These are phyloP conservation scores for Xestia sexstrigata DNA, from an alignment of 2,888 invertebrate genomes.

Conservation along the genomic window DNA sequence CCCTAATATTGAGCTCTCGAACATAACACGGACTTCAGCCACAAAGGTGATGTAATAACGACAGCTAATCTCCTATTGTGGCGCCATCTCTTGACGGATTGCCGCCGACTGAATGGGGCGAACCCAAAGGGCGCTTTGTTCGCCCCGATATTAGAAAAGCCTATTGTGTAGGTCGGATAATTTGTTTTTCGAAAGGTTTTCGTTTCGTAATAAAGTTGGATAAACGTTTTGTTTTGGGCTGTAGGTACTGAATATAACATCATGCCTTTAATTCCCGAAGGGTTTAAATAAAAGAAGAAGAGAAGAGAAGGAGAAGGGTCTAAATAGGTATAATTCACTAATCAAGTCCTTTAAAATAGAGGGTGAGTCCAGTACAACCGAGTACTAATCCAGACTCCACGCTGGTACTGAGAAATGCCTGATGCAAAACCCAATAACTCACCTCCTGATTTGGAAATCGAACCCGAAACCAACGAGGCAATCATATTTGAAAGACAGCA, in stretches of 20 bases:
- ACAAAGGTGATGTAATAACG: constrained; percentile 90
- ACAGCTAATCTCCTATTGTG: constrained; percentile 88
- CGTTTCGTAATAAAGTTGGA: constrained; percentile 66
- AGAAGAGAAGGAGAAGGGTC: too few relatives aligned
- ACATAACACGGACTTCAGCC: constrained; percentile 83
- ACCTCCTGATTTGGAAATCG: not conserved
- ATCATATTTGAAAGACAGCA: not conserved
- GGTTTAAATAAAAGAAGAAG: too few relatives aligned
- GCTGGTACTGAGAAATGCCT: not conserved
- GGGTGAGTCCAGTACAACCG: too few relatives aligned
- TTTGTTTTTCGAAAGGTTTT: constrained; percentile 83
- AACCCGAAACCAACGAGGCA: not conserved
- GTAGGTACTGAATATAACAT: not conserved
- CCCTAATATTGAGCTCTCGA: constrained; percentile 89
- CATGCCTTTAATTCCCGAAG: not conserved
- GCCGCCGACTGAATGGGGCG: constrained; percentile 86
- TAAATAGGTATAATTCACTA: too few relatives aligned
- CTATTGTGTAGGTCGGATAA: constrained; percentile 81
- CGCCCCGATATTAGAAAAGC: constrained; percentile 81
- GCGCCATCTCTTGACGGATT: constrained; percentile 90
- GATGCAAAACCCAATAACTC: not conserved
- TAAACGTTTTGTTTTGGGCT: constrained; percentile 57
- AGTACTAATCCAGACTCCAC: not conserved
- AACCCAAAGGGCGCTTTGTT: constrained; percentile 86
- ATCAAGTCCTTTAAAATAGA: too few relatives aligned